Base-by-base conservation (phyloP, 2,888 invertebrate species). In the Heteropelma amictum region DNA sequence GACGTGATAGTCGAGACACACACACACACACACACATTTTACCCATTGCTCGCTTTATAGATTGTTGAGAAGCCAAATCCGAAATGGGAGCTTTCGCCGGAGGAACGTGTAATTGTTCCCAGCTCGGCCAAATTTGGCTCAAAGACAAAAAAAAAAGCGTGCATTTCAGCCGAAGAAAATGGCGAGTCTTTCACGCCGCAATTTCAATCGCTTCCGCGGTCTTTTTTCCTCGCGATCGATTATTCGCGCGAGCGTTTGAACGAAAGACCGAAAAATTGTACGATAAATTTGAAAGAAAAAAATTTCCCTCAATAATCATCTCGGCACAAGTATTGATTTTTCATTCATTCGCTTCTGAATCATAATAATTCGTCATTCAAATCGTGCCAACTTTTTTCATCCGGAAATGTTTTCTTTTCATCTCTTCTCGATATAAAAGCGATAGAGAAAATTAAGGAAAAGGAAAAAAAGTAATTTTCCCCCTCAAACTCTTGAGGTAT, bases 91-190 rank as follows among this genome's bases (percentile, higher is more conserved):
- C 61, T 60, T 60, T 60, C 53, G 60, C 64, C 54, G 53, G 40
- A 51, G 51, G 51, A 45, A 69, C 54, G 56, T 23, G 47, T 45
- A 61, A 75, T 75, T 75, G 71, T 75, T 71, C 75, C 38, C 61
- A 6, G 61, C 71, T 75, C 71, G 23, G 26, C 49, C 71, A 47
- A 75, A 71, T 75, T 75, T 75, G 75, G 75, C 75, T 71, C 71
- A 71, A 71, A 53, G 71, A 70, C 74, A 69, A 58, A 40, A 38
- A 60, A 60, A 8, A 30, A 28, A 14, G 17, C 3, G 2, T 26
- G 26, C 1, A 17, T 14, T 8, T 54, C 42, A 7, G 7, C 40
- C 14, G 42, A 42, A 35, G 17, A 38, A 40, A 23, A 53, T 38
- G 33, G 12, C 17, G 51, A 40, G 28, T n/a, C n/a, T n/a, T n/a